A percentile compares a stretch with the other conserved stretches of the same genome.
Conservation (phyloP, 1,140 invertebrate species). For the Lethrus apterus region DNA sequence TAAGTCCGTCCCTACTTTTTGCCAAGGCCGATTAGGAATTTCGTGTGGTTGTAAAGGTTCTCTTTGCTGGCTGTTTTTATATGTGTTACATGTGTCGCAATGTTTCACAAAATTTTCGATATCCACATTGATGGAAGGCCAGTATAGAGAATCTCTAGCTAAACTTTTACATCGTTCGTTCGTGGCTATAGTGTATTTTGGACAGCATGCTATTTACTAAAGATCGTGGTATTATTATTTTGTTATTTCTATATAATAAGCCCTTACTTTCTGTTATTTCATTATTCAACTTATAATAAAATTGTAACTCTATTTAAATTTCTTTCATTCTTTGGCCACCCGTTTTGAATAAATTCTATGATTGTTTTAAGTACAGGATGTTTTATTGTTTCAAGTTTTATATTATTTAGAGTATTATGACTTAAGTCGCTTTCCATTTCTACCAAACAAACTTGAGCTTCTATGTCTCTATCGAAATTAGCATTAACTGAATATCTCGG, state of each 20-base stretch:
- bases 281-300: slow-evolving; percentile 2
- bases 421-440: too few relatives aligned
- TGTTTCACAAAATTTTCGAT: slow-evolving; percentile 14
- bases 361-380: too few relatives aligned
- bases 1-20: slow-evolving; percentile 32
- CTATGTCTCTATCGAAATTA: too few relatives aligned
- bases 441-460: too few relatives aligned
- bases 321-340: too few relatives aligned
- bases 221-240: slow-evolving; percentile 13
- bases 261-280: slow-evolving; percentile 4
- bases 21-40: slow-evolving; percentile 28
- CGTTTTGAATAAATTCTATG: too few relatives aligned
- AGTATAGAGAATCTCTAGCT: slow-evolving; percentile 15
- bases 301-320: slow-evolving; percentile 4
- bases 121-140: slow-evolving; percentile 17
- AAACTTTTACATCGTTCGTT: slow-evolving; percentile 19
- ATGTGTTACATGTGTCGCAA: slow-evolving; percentile 11
- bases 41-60: slow-evolving; percentile 31
- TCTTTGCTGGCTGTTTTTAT: slow-evolving; percentile 6
- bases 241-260: too few relatives aligned
- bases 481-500: too few relatives aligned
- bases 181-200: slow-evolving; percentile 18
- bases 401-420: too few relatives aligned
- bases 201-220: slow-evolving; percentile 9
- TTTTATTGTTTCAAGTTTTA: too few relatives aligned